These are phyloP conservation scores for Dasyurus viverrinus DNA, from an alignment of 2,113 vertebrate species.

Conservation along the genomic window DNA sequence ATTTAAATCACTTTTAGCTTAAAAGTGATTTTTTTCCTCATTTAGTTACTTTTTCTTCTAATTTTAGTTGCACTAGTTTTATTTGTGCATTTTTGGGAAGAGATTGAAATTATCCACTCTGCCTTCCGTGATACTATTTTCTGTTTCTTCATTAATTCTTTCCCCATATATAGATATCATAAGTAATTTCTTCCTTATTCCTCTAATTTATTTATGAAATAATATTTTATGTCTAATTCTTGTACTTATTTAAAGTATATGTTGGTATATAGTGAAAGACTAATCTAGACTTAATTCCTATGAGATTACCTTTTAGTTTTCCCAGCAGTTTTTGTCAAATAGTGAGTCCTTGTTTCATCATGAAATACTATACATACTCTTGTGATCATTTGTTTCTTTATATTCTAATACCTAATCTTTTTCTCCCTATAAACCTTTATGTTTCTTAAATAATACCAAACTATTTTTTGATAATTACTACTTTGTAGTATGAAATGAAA, in stretches of 20 bases:
- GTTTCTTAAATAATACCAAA: background rate
- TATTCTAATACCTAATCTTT: background rate
- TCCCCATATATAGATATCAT: background rate
- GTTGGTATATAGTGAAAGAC: background rate
- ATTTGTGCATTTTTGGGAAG: background rate
- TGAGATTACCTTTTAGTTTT: background rate
- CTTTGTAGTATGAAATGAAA: background rate
- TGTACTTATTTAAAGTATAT: background rate
- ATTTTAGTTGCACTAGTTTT: background rate
- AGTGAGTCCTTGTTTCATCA: background rate
- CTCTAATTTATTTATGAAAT: background rate
- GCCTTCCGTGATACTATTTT: background rate
- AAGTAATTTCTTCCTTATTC: background rate
- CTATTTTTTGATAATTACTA: background rate
- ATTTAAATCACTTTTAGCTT: background rate
- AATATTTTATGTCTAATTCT: background rate
- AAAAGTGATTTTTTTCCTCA: too few relatives aligned
- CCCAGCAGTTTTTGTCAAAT: background rate
- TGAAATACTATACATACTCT: background rate
- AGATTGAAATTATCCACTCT: background rate
- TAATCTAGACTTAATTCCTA: background rate
- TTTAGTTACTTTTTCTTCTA: background rate
- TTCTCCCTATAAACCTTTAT: background rate
- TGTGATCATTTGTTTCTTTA: background rate
- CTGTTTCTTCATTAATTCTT: background rate